Percentiles rank a stretch among this genome's conserved stretches.
Evolutionary conservation across 2,113 vertebrate genomes (phyloP).

Genomic region (Acanthochromis polyacanthus): DNA sequence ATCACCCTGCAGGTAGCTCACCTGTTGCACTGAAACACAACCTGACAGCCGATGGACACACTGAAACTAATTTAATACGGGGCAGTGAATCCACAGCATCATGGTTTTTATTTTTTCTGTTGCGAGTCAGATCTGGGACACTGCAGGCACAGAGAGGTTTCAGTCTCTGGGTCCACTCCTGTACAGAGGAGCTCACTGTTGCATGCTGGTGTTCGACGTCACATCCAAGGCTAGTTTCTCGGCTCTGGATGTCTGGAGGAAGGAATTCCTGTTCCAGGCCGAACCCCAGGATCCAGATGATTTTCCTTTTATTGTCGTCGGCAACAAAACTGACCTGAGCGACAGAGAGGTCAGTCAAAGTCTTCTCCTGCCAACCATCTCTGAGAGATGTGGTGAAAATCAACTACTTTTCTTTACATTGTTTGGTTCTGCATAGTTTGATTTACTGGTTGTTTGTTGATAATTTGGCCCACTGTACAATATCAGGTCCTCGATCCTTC

Average conservation of each 20-base stretch:
- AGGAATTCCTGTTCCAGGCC: conserved; percentile 76
- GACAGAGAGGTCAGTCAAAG: conserved; percentile 68
- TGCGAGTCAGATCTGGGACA: conserved; percentile 77
- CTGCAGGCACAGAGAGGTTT: conserved; percentile 78
- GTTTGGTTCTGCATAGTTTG: background rate
- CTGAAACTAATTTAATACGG: background rate
- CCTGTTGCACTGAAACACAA: background rate
- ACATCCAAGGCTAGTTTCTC: conserved; percentile 70
- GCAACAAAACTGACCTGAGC: conserved; percentile 78
- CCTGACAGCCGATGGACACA: background rate
- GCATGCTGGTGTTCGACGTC: conserved; percentile 79
- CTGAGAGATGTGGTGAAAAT: no score
- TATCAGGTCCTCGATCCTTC: no score
- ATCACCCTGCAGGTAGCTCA: conserved; percentile 72
- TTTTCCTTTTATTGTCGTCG: conserved; percentile 79
- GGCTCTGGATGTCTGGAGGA: conserved; percentile 67
- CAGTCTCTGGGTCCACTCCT: conserved; percentile 73
- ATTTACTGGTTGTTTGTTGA: background rate
- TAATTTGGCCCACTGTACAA: no score
- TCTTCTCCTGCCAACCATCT: background rate
- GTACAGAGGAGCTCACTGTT: conserved; percentile 74
- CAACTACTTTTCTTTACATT: no score
- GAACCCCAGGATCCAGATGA: conserved; percentile 53
- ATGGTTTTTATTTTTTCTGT: background rate
- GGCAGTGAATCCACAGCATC: background rate